These are phyloP conservation scores for Andrena cerasifolii DNA, from an alignment of 1,140 invertebrate species.

Conservation along the genomic window DNA sequence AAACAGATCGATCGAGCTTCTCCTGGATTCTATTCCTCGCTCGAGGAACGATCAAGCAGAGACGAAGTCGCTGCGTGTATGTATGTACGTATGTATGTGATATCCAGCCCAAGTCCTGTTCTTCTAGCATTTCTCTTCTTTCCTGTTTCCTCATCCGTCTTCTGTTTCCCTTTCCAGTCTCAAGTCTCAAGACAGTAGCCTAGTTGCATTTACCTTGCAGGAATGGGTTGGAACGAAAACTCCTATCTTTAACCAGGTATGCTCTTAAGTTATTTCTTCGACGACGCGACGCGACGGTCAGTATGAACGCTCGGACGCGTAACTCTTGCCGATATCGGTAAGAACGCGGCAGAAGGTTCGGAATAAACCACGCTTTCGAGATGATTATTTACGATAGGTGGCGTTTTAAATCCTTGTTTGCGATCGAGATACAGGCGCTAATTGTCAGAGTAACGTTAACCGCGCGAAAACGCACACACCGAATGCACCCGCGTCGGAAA, in stretches of 20 bases:
- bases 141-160: neutral
- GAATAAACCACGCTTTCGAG: constrained; percentile 4
- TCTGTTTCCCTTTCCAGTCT: neutral
- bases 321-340: neutral
- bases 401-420: constrained; percentile 55
- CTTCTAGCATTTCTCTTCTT: neutral
- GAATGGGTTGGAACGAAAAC: constrained; percentile 1
- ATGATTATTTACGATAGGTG: constrained; percentile 46
- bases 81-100: too few species aligned
- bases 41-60: too few species aligned
- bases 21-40: too few species aligned
- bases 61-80: too few species aligned
- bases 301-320: neutral
- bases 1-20: too few species aligned
- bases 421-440: constrained; percentile 37
- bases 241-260: neutral
- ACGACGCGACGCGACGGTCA: too few species aligned
- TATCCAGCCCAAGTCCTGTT: too few species aligned
- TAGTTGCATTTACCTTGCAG: constrained; percentile 17
- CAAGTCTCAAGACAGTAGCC: too few species aligned
- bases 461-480: constrained; percentile 33
- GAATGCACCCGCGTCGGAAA: constrained; percentile 38
- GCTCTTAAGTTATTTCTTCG: constrained; percentile 22
- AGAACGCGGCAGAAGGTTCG: neutral
- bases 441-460: constrained; percentile 39